Conservation (phyloP, 2,797 vertebrate species). For the Aulostomus chinensis region DNA sequence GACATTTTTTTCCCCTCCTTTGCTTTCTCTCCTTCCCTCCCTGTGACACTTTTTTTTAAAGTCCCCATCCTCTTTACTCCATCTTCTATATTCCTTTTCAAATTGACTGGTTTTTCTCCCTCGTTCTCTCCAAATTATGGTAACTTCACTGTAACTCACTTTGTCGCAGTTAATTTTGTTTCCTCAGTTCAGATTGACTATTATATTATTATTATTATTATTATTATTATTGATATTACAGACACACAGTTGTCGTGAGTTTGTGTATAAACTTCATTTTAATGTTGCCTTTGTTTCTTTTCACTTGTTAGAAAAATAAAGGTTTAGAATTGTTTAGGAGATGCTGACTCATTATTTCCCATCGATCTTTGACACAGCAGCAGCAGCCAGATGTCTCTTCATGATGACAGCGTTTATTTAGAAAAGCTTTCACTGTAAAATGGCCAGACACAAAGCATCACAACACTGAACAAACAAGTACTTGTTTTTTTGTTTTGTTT, state of each 20-base stretch:
- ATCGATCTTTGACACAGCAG: background rate
- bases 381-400: background rate
- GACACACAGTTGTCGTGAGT: slow-evolving; percentile 81
- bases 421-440: slow-evolving; percentile 70
- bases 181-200: slow-evolving; percentile 71
- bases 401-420: slow-evolving; percentile 68
- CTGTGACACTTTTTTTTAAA: slow-evolving; percentile 16
- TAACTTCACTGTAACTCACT: slow-evolving; percentile 81
- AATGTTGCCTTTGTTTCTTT: slow-evolving; percentile 86
- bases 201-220: slow-evolving; percentile 80
- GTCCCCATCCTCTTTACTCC: slow-evolving; percentile 32
- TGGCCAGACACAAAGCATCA: slow-evolving; percentile 58
- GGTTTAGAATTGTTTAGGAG: slow-evolving; percentile 86
- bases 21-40: slow-evolving; percentile 4
- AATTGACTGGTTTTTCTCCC: slow-evolving; percentile 13
- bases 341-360: slow-evolving; percentile 42
- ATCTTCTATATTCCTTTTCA: slow-evolving; percentile 40
- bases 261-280: slow-evolving; percentile 86
- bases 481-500: slow-evolving; percentile 19
- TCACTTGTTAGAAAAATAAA: slow-evolving; percentile 89
- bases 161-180: slow-evolving; percentile 75
- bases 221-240: slow-evolving; percentile 82
- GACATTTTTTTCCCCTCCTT: slow-evolving; percentile 52
- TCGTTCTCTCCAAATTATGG: slow-evolving; percentile 61
- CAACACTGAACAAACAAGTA: slow-evolving; percentile 59